Evolutionary conservation across 2,797 vertebrate genomes (phyloP), one percentile per base, ranked within the genome.

Genomic region (Pangasius mekongensis): DNA sequence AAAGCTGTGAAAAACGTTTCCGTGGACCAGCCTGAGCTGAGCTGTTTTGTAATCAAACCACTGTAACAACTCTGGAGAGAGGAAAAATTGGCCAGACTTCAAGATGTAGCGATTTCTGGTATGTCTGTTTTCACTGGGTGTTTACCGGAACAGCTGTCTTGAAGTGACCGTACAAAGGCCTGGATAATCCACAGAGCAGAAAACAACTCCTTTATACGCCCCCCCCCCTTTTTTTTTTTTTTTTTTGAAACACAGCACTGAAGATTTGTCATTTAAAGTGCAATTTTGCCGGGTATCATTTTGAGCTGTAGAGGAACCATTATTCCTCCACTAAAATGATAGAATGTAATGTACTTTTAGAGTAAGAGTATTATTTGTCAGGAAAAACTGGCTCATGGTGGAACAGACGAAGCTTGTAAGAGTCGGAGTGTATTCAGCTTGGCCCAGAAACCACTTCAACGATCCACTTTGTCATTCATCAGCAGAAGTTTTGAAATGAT

Each of bases 101-200:
- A 71, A 49, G 83, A 88, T 71, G 49, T 47, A 33, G 82, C n/a
- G 0, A 85, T 85, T 71, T 80, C 83, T 67, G 83, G 73, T 36
- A 30, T 24, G 83, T 56, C n/a, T 56, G 24, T 62, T 66, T 88
- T 84, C 30, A 43, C 27, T 22, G 58, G 47, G 22, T 64, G 74
- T 74, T 83, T 83, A 71, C 33, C 18, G 33, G 27, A 77, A 39
- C 80, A 43, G 80, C 56, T 7, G 36, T 27, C 80, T 82, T 36
- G 3, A 43, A 62, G 30, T 58, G 36, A 80, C 8, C 30, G 2
- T 22, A 24, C 20, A 43, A 56, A 62, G 27, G 22, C 11, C 9
- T 47, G 33, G 9, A 66, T 18, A 67, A 81, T 56, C 83, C 83
- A 20, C 33, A 62, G 33, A 58, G 47, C 81, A 77, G 14, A 56